Evolutionary conservation across 2,888 invertebrate genomes (phyloP), one percentile per base, ranked within the genome.

Genomic region (Sepiola atlantica): DNA sequence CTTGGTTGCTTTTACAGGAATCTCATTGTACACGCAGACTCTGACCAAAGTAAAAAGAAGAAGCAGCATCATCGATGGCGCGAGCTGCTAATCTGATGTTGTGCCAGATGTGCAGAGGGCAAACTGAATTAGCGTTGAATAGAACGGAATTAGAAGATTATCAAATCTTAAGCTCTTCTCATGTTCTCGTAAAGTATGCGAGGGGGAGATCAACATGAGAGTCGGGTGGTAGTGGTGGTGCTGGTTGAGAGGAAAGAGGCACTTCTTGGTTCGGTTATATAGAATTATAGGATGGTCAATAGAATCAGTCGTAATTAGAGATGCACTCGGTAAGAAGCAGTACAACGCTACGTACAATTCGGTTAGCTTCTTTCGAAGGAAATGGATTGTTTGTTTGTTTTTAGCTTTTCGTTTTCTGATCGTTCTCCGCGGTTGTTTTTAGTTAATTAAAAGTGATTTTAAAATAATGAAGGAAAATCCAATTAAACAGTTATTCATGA

Each of bases 71-170:
- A n/a, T 77, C 77, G 77, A 77, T 77, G n/a, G 77, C n/a, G 32
- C 77, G n/a, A 32, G 77, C 77, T 77, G 77, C n/a, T 77, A 77
- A 77, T 77, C 77, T 77, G 77, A 77, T n/a, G 32, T 77, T 77
- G 77, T 77, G n/a, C 77, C 77, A 77, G 77, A 77, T 77, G n/a
- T 77, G 77, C 77, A 77, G 77, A 77, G 77, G 77, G 77, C 77
- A 77, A 77, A 77, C n/a, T 77, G 77, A 77, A 77, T 77, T 77
- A 77, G 77, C 32, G 77, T 77, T 77, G 77, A 77, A 77, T n/a
- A 77, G 77, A 77, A 77, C 32, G 77, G 77, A 77, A 77, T 77
- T 77, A 77, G n/a, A n/a, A 77, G 77, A 77, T 77, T 77, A 77
- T 77, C 77, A 77, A 77, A 77, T 77, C n/a, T 77, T 77, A 77